These are phyloP conservation scores for Siniperca obscura DNA, from an alignment of 2,797 vertebrate genomes.

Conservation along the genomic window DNA sequence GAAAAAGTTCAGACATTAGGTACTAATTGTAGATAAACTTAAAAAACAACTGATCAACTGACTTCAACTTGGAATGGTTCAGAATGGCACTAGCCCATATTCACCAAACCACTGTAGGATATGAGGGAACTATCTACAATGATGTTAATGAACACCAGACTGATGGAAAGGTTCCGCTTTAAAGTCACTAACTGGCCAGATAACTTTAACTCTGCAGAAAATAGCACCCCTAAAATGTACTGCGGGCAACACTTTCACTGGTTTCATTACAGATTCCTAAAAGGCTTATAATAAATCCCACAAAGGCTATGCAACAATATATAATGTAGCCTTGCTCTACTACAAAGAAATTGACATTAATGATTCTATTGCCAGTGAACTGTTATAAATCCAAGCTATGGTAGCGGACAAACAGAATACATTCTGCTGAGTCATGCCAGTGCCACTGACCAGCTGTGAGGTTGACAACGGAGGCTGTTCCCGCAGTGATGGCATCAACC, in stretches of 20 bases:
- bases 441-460: constrained; percentile 93
- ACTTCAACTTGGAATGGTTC: constrained; percentile 6
- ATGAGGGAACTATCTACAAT: constrained; percentile 1
- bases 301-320: neutral
- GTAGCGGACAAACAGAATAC: neutral
- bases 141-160: constrained; percentile 52
- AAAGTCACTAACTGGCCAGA: constrained; percentile 51
- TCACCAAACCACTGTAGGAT: constrained; percentile 44
- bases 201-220: constrained; percentile 46
- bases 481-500: constrained; percentile 98
- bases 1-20: neutral
- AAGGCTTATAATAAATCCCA: constrained; percentile 3
- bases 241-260: neutral
- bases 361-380: neutral
- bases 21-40: neutral
- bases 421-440: constrained; percentile 17
- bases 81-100: constrained; percentile 11
- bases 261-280: constrained; percentile 24
- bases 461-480: constrained; percentile 98
- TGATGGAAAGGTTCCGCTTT: constrained; percentile 38
- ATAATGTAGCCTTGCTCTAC: neutral
- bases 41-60: neutral
- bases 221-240: constrained; percentile 6
- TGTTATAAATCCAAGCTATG: neutral
- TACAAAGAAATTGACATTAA: neutral